Percentiles rank a stretch among this genome's conserved stretches.
These are phyloP conservation scores for Protaetia brevitarsis DNA, from an alignment of 1,140 invertebrate species.

Conservation along the genomic window DNA sequence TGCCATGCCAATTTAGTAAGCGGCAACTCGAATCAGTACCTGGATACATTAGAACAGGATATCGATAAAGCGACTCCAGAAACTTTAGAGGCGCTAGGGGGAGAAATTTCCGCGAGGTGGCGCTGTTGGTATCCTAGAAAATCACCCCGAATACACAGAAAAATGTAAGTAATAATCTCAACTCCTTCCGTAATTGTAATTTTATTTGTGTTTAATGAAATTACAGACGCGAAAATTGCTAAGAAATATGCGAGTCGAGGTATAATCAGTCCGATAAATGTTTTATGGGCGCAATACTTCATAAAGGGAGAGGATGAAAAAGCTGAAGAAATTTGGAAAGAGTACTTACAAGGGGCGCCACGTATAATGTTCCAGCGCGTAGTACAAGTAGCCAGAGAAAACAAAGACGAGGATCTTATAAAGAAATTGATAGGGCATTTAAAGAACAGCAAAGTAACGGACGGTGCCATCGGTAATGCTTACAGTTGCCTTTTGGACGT, in stretches of 20 bases:
- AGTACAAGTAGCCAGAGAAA: slow-evolving; percentile 55
- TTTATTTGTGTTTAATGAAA: slow-evolving; percentile 38
- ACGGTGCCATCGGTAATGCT: slow-evolving; percentile 57
- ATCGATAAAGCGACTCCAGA: slow-evolving; percentile 50
- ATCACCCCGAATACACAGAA: slow-evolving; percentile 51
- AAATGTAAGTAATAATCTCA: slow-evolving; percentile 50
- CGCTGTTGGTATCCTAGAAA: slow-evolving; percentile 54
- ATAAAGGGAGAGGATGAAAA: slow-evolving; percentile 55
- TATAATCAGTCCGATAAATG: slow-evolving; percentile 59
- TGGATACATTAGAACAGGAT: slow-evolving; percentile 52
- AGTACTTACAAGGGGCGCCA: slow-evolving; percentile 53
- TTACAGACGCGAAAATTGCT: slow-evolving; percentile 59
- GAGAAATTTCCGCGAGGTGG: slow-evolving; percentile 57
- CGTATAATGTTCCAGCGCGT: slow-evolving; percentile 61
- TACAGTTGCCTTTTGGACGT: slow-evolving; percentile 59
- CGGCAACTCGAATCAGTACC: slow-evolving; percentile 54
- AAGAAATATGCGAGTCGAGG: slow-evolving; percentile 58
- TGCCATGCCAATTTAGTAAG: slow-evolving; percentile 56
- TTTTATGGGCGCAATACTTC: slow-evolving; percentile 67
- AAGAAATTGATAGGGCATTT: slow-evolving; percentile 55
- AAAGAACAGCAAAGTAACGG: slow-evolving; percentile 53
- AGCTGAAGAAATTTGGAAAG: slow-evolving; percentile 63
- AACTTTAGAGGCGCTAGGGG: slow-evolving; percentile 47
- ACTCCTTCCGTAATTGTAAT: slow-evolving; percentile 17
- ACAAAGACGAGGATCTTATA: slow-evolving; percentile 55